Evolutionary conservation across 2,888 invertebrate genomes (phyloP), one percentile per base, ranked within the genome.

Genomic region (Acronicta aceris): DNA sequence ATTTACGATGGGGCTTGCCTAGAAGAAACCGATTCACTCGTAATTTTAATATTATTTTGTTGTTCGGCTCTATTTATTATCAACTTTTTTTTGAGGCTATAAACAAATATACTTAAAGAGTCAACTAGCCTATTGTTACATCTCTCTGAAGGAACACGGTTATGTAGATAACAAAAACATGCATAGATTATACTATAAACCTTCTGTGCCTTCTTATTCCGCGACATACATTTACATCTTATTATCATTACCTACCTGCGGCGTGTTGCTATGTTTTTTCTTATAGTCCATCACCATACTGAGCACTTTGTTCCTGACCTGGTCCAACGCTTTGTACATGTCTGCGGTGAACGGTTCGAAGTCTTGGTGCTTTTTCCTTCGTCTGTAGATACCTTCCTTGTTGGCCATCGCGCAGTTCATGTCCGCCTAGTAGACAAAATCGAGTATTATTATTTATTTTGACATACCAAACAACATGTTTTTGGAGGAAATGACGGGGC

Each of bases 341-440:
- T 95, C 91, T 0, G 93, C 85, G 0, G 96, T 96, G 85, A 95
- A 97, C 0, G 97, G 97, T 76, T 97, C 97, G 78, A 97, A 97
- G 78, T 95, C 95, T 52, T 96, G 86, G 17, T 95, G 91, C 59
- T 96, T 95, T 79, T 96, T 96, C 79, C 96, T 96, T 7, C 97
- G 91, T 61, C 97, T 91, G 85, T 97, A 97, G 59, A 97, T 97
- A 1, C 97, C 97, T 86, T 96, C 96, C 75, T 95, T 95, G 76
- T 96, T 89, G 12, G 90, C 84, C 48, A 96, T 78, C 16, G 96
- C 96, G 83, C 97, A 97, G 42, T 91, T 88, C 85, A 96, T 89
- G 46, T 95, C 92, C 15, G 83, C 84, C 95, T 95, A 81, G 45
- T 54, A 15, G 0, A 16, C 0, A 30, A 13, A 36, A 41, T 12